Percentiles rank a stretch among this genome's conserved stretches.
Evolutionary conservation across 2,888 invertebrate species (phyloP).

Genomic region (Polydrusus cervinus): DNA sequence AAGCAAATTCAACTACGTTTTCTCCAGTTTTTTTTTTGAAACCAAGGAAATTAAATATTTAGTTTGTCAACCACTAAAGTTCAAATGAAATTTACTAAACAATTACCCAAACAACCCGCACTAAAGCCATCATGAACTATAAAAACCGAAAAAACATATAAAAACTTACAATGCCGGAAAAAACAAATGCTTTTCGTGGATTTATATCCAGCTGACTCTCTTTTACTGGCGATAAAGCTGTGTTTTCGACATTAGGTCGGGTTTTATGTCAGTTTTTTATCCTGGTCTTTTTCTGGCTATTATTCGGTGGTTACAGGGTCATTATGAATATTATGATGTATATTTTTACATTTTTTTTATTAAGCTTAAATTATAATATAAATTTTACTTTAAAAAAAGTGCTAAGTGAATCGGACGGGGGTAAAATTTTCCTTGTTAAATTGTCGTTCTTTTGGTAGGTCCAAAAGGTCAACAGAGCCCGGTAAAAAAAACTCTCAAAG

Average conservation of each 20-base stretch:
- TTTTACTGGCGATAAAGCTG: conserved; percentile 45
- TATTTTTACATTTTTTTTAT: neutral
- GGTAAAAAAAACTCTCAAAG: too few relatives aligned
- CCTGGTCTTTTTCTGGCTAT: conserved; percentile 18
- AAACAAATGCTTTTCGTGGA: conserved; percentile 48
- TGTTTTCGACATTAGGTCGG: conserved; percentile 34
- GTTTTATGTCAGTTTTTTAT: conserved; percentile 31
- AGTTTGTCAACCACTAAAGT: neutral
- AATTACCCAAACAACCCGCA: conserved; percentile 26
- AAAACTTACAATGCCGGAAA: conserved; percentile 47
- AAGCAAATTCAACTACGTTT: too few relatives aligned
- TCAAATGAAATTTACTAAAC: conserved; percentile 28
- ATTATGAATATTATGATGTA: conserved; percentile 18
- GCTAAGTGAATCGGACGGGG: too few relatives aligned
- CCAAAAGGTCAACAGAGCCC: too few relatives aligned
- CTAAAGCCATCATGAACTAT: conserved; percentile 33
- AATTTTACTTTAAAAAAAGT: too few relatives aligned
- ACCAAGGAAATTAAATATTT: too few relatives aligned
- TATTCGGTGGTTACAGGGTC: conserved; percentile 15
- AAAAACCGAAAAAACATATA: conserved; percentile 35
- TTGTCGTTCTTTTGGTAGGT: too few relatives aligned
- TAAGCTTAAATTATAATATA: too few relatives aligned
- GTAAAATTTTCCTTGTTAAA: too few relatives aligned
- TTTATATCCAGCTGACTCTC: conserved; percentile 49
- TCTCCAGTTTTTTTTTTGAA: too few relatives aligned